Percentiles rank a stretch among this genome's conserved stretches.
Evolutionary conservation across 2,797 vertebrate genomes (phyloP).

Genomic region (Betta splendens): DNA sequence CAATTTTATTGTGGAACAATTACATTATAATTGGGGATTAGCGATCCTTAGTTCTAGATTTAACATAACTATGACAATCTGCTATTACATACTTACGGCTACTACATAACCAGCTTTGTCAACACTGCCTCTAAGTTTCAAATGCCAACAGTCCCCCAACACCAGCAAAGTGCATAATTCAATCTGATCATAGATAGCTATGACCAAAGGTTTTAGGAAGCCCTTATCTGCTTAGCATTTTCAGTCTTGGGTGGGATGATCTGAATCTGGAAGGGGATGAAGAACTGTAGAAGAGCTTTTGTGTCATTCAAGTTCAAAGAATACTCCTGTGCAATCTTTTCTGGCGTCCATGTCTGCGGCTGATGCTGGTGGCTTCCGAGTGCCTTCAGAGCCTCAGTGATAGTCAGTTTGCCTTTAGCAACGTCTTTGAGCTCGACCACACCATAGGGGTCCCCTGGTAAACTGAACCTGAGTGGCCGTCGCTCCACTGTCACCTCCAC

Average conservation of each 20-base stretch:
- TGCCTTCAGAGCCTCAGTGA: conserved; percentile 86
- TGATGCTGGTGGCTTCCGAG: conserved; percentile 86
- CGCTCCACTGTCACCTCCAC: conserved; percentile 1
- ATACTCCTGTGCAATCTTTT: conserved; percentile 90
- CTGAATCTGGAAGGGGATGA: conserved; percentile 87
- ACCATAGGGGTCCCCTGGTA: conserved; percentile 56
- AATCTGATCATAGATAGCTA: conserved; percentile 1
- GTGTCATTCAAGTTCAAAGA: conserved; percentile 86
- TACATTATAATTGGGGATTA: no score
- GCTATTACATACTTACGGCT: no score
- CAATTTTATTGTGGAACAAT: no score
- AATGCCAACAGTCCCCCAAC: no score
- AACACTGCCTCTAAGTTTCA: no score
- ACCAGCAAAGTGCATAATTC: conserved; percentile 36
- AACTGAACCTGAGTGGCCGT: conserved; percentile 78
- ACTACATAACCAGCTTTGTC: no score
- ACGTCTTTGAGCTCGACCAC: conserved; percentile 78
- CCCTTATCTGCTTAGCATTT: conserved; percentile 75
- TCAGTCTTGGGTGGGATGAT: conserved; percentile 74
- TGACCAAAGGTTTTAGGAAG: conserved; percentile 61
- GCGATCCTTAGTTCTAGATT: no score
- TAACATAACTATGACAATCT: no score
- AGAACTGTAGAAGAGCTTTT: conserved; percentile 84
- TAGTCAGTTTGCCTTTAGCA: conserved; percentile 89
- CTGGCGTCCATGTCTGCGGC: conserved; percentile 87